These are phyloP conservation scores for Enteromius afrohamiltoni DNA, from an alignment of 2,797 vertebrate species.

Conservation along the genomic window DNA sequence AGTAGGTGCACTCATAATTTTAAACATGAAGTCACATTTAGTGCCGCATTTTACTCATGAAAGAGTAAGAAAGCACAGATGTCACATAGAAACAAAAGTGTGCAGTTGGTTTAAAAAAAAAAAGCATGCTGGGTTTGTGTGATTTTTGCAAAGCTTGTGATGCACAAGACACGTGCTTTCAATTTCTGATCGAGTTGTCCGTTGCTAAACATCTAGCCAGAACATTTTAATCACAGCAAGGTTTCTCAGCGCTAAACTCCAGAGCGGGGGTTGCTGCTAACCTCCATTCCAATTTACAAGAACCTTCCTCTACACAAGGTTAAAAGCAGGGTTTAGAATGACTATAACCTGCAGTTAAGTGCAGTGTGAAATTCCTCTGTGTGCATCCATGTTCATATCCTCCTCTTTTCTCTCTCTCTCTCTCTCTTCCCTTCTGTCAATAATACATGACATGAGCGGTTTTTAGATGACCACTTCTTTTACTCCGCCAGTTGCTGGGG, in stretches of 20 bases:
- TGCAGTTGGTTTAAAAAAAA: not conserved
- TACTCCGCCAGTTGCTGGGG: slow-evolving; percentile 23
- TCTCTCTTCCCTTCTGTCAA: slow-evolving; percentile 17
- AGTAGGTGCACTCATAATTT: no score
- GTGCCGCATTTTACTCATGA: not conserved
- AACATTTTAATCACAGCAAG: not conserved
- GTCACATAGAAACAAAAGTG: not conserved
- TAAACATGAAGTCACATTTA: not conserved
- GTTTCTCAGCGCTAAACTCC: not conserved
- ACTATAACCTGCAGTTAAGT: not conserved
- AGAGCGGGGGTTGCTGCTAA: not conserved
- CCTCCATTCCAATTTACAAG: not conserved
- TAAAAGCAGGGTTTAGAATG: not conserved
- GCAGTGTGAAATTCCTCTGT: not conserved
- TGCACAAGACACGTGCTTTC: not conserved
- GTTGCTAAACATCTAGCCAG: not conserved
- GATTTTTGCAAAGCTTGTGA: not conserved
- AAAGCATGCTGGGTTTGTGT: not conserved
- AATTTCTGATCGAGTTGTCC: not conserved
- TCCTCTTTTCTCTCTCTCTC: not conserved
- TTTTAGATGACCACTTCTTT: slow-evolving; percentile 42
- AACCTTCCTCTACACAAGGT: slow-evolving; percentile 4
- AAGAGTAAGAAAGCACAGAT: slow-evolving; percentile 8
- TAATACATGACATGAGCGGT: slow-evolving; percentile 49
- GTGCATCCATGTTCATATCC: slow-evolving; percentile 15